Evolutionary conservation across 1,140 invertebrate species (phyloP).

Genomic region (Vanessa tameamea): DNA sequence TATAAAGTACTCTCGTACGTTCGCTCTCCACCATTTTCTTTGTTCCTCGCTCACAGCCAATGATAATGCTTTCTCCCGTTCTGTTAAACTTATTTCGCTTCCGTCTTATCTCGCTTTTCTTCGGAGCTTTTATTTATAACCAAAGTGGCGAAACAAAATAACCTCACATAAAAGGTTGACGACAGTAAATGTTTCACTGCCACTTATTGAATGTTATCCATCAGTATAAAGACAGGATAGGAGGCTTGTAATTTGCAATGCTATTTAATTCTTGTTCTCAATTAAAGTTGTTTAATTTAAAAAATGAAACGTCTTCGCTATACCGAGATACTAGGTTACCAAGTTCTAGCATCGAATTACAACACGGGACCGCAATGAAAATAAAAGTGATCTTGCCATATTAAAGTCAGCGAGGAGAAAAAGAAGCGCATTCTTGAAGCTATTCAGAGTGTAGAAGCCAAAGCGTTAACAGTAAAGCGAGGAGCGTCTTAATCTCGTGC

Average conservation of each 20-base stretch:
- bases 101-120: conserved; percentile 76
- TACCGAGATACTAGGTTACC: too few species aligned
- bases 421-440: conserved; percentile 49
- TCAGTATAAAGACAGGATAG: conserved; percentile 20
- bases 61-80: conserved; percentile 79
- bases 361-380: not conserved
- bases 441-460: conserved; percentile 59
- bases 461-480: conserved; percentile 66
- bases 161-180: conserved; percentile 7
- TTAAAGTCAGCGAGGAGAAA: conserved; percentile 50
- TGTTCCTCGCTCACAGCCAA: conserved; percentile 77
- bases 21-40: conserved; percentile 79
- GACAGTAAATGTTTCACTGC: conserved; percentile 1
- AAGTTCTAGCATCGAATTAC: not conserved
- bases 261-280: too few species aligned
- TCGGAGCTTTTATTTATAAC: conserved; percentile 75
- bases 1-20: conserved; percentile 80
- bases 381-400: conserved; percentile 42
- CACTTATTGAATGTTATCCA: not conserved
- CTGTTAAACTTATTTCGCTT: conserved; percentile 79
- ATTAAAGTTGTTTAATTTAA: too few species aligned
- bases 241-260: too few species aligned
- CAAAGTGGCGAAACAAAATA: conserved; percentile 49
- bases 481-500: conserved; percentile 73
- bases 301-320: too few species aligned